phyloP scores from a whole-genome alignment of 2,113 vertebrate genomes.

The Chinchilla lanigera region DNA sequence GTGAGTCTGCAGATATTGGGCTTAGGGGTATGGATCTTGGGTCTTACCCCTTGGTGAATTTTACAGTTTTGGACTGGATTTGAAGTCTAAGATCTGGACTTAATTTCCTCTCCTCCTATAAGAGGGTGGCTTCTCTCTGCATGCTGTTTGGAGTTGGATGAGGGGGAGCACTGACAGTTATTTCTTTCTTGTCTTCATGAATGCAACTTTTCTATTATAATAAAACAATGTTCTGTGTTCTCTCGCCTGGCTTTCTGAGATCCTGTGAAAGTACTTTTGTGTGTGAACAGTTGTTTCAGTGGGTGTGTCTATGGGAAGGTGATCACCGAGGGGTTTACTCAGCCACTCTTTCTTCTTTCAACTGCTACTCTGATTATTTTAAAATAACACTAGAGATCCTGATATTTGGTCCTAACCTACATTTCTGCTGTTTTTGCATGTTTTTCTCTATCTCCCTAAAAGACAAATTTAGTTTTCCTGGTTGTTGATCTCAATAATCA shows the following conservation, averaged over 20 bases:
- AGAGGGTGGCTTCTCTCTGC: neutral
- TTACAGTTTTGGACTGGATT: neutral
- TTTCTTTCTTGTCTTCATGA: neutral
- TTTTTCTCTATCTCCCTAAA: neutral
- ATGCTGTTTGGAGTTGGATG: neutral
- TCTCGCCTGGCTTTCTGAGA: neutral
- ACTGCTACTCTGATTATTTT: neutral
- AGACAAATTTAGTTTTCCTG: neutral
- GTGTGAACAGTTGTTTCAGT: neutral
- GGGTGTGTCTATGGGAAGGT: neutral
- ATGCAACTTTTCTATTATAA: neutral
- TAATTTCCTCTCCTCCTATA: neutral
- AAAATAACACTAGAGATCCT: neutral
- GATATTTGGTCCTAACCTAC: neutral
- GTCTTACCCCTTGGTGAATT: fast-evolving
- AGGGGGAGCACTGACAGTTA: neutral
- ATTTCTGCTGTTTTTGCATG: neutral
- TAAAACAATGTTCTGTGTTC: neutral
- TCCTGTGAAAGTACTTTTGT: neutral
- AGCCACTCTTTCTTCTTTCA: neutral
- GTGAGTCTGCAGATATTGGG: neutral
- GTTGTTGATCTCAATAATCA: neutral
- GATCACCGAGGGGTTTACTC: neutral
- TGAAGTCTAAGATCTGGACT: neutral
- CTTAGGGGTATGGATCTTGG: neutral